These are phyloP conservation scores for Leptinotarsa juncta DNA, from an alignment of 2,888 invertebrate genomes.

Conservation along the genomic window DNA sequence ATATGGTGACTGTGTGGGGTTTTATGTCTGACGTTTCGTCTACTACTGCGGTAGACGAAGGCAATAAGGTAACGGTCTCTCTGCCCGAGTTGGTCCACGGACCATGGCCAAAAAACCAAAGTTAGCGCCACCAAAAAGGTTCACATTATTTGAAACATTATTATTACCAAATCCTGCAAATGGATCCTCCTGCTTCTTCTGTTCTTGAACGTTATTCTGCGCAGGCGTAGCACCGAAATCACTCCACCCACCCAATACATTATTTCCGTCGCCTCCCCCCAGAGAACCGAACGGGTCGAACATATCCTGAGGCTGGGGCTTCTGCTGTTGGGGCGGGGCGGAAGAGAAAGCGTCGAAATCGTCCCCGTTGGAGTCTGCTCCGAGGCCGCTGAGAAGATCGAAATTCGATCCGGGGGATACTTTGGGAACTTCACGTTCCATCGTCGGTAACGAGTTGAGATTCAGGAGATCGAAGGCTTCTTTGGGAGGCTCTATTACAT, in stretches of 20 bases:
- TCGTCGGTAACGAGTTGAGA: slow-evolving; percentile 60
- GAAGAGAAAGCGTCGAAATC: slow-evolving; percentile 54
- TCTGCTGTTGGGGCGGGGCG: slow-evolving; percentile 33
- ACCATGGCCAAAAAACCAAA: not conserved
- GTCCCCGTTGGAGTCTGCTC: slow-evolving; percentile 58
- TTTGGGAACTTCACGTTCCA: slow-evolving; percentile 39
- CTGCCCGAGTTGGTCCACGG: not conserved
- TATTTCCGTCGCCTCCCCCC: slow-evolving; percentile 47
- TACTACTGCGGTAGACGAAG: no score
- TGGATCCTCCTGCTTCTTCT: slow-evolving; percentile 73
- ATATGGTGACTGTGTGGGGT: no score
- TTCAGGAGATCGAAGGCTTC: slow-evolving; percentile 74
- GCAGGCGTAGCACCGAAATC: slow-evolving; percentile 37
- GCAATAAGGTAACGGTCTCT: no score
- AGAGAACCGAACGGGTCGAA: slow-evolving; percentile 77
- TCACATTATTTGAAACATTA: no score
- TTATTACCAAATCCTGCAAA: slow-evolving; percentile 76
- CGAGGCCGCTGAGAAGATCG: slow-evolving; percentile 72
- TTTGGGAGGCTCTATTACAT: slow-evolving; percentile 45
- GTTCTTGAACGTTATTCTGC: slow-evolving; percentile 50
- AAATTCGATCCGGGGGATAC: slow-evolving; percentile 66
- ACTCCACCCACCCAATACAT: slow-evolving; percentile 61
- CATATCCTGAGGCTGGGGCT: slow-evolving; percentile 58
- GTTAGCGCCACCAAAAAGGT: not conserved
- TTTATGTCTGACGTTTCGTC: no score